Base-by-base conservation (phyloP, 2,888 invertebrate species). In the Perdita meconis region DNA sequence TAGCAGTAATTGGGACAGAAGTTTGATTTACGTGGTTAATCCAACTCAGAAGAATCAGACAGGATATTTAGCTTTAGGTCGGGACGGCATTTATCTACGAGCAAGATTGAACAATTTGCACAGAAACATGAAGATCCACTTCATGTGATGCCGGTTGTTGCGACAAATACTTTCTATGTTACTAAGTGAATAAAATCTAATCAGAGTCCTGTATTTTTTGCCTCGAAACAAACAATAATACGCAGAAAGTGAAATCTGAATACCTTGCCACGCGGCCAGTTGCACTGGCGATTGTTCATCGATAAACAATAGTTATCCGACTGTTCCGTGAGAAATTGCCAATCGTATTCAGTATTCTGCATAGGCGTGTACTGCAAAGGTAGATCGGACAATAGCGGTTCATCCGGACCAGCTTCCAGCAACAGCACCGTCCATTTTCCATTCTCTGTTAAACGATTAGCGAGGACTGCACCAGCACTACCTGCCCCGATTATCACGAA, bases 401-500 rank as follows among this genome's bases (percentile, higher is more conserved):
- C 96, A 81, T 96, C 96, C 8, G 94, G 94, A 0, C 97, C 97
- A 0, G 97, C 97, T 93, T 97, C 97, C 57, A 97, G 85, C n/a
- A 97, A 92, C 2, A 97, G 92, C 0, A 97, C 94, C 80, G 93
- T 95, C 95, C 96, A 96, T 22, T 94, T 92, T 0, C 94, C 93
- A 84, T 96, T 95, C 92, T 97, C 97, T 3, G 96, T 95, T 0
- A 97, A 93, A 34, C 97, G 93, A 82, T 95, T 95, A 0, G 97
- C 97, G 66, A 98, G 78, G 0, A 96, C 97, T 0, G 96, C 94
- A 1, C 97, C 97, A 0, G 96, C 97, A 1, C 96, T 96, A 0
- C 97, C 98, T 0, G 95, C 97, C 0, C 97, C 97, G 1, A 97
- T 93, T 64, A 97, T 94, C 5, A 97, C 94, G 86, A 97, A 97